A percentile compares a stretch with the other conserved stretches of the same genome.
These are phyloP conservation scores for Dermatemys mawii DNA, from an alignment of 2,113 vertebrate species.

Conservation along the genomic window DNA sequence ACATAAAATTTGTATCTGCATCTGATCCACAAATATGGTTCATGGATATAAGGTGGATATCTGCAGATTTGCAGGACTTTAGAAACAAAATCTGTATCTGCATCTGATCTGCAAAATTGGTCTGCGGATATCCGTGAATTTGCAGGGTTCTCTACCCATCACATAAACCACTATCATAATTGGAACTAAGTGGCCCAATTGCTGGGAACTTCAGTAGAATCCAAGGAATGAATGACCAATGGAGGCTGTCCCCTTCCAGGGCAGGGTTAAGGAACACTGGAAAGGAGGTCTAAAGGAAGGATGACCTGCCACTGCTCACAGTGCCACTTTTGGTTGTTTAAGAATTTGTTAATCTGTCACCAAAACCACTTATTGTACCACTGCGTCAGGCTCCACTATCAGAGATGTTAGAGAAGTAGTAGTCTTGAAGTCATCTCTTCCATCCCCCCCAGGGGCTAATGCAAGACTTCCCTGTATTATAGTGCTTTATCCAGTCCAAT, in stretches of 20 bases:
- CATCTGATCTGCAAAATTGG: too few species aligned
- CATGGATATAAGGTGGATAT: too few species aligned
- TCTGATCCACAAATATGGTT: too few species aligned
- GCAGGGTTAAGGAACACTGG: conserved; percentile 8
- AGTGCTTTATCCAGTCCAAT: conserved; percentile 67
- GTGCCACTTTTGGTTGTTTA: conserved; percentile 62
- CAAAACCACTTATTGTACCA: conserved; percentile 64
- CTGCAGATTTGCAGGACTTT: too few species aligned
- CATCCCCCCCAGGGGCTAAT: conserved; percentile 71
- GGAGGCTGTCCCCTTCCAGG: conserved; percentile 21
- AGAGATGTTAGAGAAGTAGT: conserved; percentile 57
- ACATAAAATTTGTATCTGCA: too few species aligned
- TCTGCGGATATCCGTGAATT: too few species aligned
- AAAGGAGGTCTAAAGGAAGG: conserved; percentile 3
- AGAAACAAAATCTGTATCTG: too few species aligned
- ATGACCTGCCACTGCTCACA: conserved; percentile 31
- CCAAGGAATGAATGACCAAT: conserved; percentile 25
- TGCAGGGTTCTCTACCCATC: background rate
- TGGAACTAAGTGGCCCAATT: background rate
- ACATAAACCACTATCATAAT: background rate
- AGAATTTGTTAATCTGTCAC: conserved; percentile 60
- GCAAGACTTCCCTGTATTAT: conserved; percentile 71
- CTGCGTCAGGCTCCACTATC: conserved; percentile 57
- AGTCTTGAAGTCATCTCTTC: conserved; percentile 71
- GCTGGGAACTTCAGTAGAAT: background rate